A percentile compares a stretch with the other conserved stretches of the same genome.
phyloP scores from a whole-genome alignment of 1,140 invertebrate species.

The Gryon sp. region DNA sequence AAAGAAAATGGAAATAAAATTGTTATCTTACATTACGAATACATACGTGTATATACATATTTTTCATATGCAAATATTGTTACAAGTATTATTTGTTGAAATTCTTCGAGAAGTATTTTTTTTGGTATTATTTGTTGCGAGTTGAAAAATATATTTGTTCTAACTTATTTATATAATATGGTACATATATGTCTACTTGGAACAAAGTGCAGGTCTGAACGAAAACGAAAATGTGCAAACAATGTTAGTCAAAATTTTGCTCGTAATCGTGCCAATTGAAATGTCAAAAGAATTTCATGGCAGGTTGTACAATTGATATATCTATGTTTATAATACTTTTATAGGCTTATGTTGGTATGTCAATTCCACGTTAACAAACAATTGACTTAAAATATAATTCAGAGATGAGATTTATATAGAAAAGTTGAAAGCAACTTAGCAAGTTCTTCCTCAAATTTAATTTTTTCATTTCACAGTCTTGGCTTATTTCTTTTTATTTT shows the following conservation, averaged over 20 bases:
- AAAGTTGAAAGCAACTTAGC: neutral
- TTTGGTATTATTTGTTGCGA: too few species aligned
- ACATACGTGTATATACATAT: neutral
- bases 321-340: slow-evolving; percentile 26
- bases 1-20: neutral
- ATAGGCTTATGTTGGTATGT: slow-evolving; percentile 33
- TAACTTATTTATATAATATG: too few species aligned
- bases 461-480: neutral
- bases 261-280: slow-evolving; percentile 3
- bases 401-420: slow-evolving; percentile 9
- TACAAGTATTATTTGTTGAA: neutral
- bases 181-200: too few species aligned
- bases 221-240: neutral
- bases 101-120: too few species aligned
- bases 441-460: neutral
- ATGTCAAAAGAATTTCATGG: slow-evolving; percentile 1
- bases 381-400: slow-evolving; percentile 5
- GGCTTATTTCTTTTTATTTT: neutral
- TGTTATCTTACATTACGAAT: neutral
- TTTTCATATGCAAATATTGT: neutral
- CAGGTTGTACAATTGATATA: slow-evolving; percentile 1
- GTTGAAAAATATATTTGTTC: too few species aligned
- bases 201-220: too few species aligned
- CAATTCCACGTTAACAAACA: slow-evolving; percentile 21
- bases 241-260: neutral